Percentiles rank a stretch among this genome's conserved stretches.
phyloP scores from a whole-genome alignment of 2,797 vertebrate genomes.

The Oreochromis mossambicus region DNA sequence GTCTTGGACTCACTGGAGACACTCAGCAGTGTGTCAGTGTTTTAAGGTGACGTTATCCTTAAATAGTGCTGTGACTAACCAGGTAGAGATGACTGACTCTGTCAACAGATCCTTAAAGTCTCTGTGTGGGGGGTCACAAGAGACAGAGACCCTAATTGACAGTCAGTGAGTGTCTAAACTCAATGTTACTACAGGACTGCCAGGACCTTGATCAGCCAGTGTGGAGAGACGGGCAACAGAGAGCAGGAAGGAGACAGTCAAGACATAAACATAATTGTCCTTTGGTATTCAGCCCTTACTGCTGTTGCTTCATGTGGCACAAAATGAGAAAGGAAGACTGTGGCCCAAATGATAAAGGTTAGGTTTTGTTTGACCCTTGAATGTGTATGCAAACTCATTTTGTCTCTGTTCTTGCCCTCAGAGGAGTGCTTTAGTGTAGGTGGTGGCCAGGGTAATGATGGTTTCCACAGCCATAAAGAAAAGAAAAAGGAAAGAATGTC shows the following conservation, averaged over 20 bases:
- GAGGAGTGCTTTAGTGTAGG: not conserved
- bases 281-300: constrained; percentile 1
- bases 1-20: constrained; percentile 6
- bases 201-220: constrained; percentile 48
- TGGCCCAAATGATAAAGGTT: not conserved
- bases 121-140: constrained; percentile 41
- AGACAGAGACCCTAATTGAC: constrained; percentile 57
- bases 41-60: constrained; percentile 19
- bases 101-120: constrained; percentile 52
- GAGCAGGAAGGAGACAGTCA: not conserved
- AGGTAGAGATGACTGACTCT: constrained; percentile 49
- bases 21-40: not conserved
- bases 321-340: not conserved
- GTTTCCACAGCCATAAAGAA: constrained; percentile 35
- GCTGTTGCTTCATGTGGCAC: not conserved
- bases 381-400: not conserved
- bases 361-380: not conserved
- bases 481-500: constrained; percentile 6
- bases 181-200: constrained; percentile 34
- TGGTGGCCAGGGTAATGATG: constrained; percentile 43
- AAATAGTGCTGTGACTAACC: constrained; percentile 42
- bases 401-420: not conserved
- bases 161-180: constrained; percentile 58
- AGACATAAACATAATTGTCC: constrained; percentile 22
- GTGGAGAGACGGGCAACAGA: constrained; percentile 30